Conservation (phyloP, 37 sponge, comb jelly and placozoan genomes). For the Hormiphora californensis region DNA sequence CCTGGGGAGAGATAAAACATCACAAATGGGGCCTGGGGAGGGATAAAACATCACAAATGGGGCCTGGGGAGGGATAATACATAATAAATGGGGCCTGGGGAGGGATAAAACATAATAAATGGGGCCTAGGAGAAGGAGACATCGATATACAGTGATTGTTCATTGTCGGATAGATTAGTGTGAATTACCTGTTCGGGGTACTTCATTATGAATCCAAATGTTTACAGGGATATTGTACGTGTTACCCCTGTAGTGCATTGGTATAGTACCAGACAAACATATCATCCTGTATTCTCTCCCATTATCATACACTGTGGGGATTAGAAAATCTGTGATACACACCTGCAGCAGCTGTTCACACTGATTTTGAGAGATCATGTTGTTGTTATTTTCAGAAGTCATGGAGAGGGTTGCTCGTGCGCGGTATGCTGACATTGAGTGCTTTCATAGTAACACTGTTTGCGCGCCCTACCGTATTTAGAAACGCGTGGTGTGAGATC, state of each 20-base stretch:
- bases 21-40: slow-evolving; percentile 65
- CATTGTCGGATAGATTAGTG: too few species aligned
- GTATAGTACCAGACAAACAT: slow-evolving; percentile 45
- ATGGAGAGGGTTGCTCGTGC: not conserved
- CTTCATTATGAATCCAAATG: slow-evolving; percentile 72
- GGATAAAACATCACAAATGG: slow-evolving; percentile 70
- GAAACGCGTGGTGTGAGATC: slow-evolving; percentile 25
- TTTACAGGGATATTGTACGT: slow-evolving; percentile 91
- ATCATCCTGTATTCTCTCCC: slow-evolving; percentile 49
- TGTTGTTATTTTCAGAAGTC: not conserved
- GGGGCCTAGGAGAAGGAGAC: too few species aligned
- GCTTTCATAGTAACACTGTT: not conserved
- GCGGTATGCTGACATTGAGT: not conserved
- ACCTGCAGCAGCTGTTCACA: not conserved
- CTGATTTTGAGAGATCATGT: not conserved
- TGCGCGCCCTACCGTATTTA: not conserved
- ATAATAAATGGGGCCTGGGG: too few species aligned
- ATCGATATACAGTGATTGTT: too few species aligned
- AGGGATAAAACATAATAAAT: too few species aligned
- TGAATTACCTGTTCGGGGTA: too few species aligned
- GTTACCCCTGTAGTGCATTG: slow-evolving; percentile 61
- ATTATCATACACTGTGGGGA: slow-evolving; percentile 46
- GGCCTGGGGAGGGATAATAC: too few species aligned
- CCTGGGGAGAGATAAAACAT: too few species aligned
- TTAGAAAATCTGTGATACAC: not conserved